Base-by-base conservation (phyloP, 2,113 vertebrate genomes). In the Heptranchias perlo region DNA sequence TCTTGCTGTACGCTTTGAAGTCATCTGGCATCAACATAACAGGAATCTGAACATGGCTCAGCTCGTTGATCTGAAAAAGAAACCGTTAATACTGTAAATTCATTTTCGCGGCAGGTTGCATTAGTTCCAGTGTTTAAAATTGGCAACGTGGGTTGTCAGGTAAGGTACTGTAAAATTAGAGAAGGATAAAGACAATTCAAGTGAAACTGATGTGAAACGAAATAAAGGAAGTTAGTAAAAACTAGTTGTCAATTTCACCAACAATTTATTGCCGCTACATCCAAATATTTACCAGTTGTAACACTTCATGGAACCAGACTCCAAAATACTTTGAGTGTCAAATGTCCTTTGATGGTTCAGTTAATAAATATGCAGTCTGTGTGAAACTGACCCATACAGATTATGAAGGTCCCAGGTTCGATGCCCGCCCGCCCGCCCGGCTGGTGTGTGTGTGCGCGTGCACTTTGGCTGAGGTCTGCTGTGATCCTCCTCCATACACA, bases 1-100 rank as follows among this genome's bases (percentile, higher is more conserved):
- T 99, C 98, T 99, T 99, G 96, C 98, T 99, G 98, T 99, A 99
- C 97, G 99, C 99, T 98, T 99, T 99, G 97, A 99, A 99, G 97
- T 99, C 99, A 96, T 99, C 99, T 2, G 99, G 99, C 99, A 99
- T 99, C 91, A 99, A 96, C 99, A 99, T 99, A 96, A 99, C 99
- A 0, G 99, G 99, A 96, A 99, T 98, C 4, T 99, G 99, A 96
- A 99, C 99, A 73, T 99, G 99, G 98, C 98, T 98, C 97, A 99
- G 97, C 97, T 99, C 99, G 0, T 99, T 99, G 97, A 99, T 98
- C 99, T 99, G 97, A 31, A 97, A 96, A 93, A 54, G 91, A 94
- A 96, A 89, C 21, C 47, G 52, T 92, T 44, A 69, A 95, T 61
- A 67, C 44, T 73, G 47, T 95, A 95, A 95, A 52, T 31, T 95